Percentiles rank a stretch among this genome's conserved stretches.
These are phyloP conservation scores for Apaloderma vittatum DNA, from an alignment of 2,113 vertebrate species.

Conservation along the genomic window DNA sequence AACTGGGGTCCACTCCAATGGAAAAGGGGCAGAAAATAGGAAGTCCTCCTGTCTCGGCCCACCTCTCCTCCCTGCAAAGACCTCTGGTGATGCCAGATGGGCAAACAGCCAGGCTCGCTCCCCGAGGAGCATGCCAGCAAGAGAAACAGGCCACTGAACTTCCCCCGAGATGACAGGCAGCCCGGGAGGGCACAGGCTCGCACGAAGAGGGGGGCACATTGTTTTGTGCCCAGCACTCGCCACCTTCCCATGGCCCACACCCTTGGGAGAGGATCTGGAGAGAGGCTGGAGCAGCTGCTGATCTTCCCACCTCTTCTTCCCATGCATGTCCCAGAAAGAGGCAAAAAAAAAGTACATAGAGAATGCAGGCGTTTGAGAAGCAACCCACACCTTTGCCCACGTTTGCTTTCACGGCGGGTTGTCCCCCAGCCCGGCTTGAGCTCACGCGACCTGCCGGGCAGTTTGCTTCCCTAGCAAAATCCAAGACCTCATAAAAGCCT, in stretches of 20 bases:
- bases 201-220: rapidly evolving
- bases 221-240: neutral
- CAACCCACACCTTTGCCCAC: neutral
- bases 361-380: neutral
- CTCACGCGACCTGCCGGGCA: neutral
- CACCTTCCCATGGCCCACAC: rapidly evolving
- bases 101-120: neutral
- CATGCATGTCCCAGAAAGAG: neutral
- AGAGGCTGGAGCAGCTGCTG: neutral
- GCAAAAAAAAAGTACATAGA: neutral
- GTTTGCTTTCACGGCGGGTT: neutral
- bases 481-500: slow-evolving; percentile 21
- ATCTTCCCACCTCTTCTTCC: neutral
- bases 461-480: slow-evolving; percentile 54
- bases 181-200: neutral
- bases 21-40: neutral
- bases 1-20: rapidly evolving
- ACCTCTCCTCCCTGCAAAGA: neutral
- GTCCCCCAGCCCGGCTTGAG: neutral
- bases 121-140: neutral
- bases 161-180: neutral
- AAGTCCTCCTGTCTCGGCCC: neutral
- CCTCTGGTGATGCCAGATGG: slow-evolving; percentile 12
- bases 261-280: neutral
- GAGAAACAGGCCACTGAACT: neutral